Conservation (phyloP, 2,888 invertebrate species). For the Sthenelais limicola region DNA sequence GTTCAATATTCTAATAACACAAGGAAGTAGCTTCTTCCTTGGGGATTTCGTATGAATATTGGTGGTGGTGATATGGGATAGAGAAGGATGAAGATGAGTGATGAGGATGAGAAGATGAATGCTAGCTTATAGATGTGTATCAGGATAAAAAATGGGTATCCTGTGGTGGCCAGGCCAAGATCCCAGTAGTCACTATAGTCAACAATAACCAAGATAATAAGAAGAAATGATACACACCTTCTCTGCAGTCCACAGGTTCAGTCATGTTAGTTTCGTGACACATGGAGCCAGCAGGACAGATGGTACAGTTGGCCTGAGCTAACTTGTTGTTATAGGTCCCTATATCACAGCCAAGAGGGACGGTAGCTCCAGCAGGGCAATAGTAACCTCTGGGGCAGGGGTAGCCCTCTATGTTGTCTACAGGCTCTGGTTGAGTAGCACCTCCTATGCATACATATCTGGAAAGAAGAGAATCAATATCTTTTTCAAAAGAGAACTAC, state of each 20-base stretch:
- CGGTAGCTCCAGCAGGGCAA: slow-evolving; percentile 62
- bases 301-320: slow-evolving; percentile 63
- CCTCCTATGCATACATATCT: slow-evolving; percentile 68
- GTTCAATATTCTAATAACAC: too few species aligned
- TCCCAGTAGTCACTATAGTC: too few species aligned
- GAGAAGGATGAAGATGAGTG: too few species aligned
- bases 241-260: slow-evolving; percentile 59
- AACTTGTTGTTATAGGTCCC: slow-evolving; percentile 65
- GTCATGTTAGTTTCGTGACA: slow-evolving; percentile 66
- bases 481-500: too few species aligned
- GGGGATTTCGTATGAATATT: too few species aligned
- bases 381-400: slow-evolving; percentile 66
- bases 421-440: slow-evolving; percentile 62
- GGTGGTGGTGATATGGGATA: too few species aligned
- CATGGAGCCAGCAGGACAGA: slow-evolving; percentile 65
- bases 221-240: slow-evolving; percentile 54
- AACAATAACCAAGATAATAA: slow-evolving; percentile 3
- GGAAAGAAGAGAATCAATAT: slow-evolving; percentile 9
- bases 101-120: too few species aligned
- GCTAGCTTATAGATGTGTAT: too few species aligned
- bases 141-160: too few species aligned
- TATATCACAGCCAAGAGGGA: slow-evolving; percentile 63
- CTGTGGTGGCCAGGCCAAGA: too few species aligned
- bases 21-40: too few species aligned
- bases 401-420: slow-evolving; percentile 60